A percentile compares a stretch with the other conserved stretches of the same genome.
Evolutionary conservation across 2,797 vertebrate genomes (phyloP).

Genomic region (Alauda arvensis): DNA sequence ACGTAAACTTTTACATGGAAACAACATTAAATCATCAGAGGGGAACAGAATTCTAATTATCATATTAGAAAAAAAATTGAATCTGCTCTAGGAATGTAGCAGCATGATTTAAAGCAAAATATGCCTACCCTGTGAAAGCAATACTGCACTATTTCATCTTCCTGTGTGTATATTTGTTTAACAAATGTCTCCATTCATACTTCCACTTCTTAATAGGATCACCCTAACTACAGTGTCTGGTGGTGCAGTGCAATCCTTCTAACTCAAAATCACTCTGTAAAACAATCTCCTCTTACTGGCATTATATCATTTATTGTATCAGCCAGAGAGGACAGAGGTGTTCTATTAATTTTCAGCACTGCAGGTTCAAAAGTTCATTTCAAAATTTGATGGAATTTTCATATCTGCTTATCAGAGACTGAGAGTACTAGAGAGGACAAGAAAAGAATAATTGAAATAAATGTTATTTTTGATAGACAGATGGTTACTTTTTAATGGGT

Average conservation of each 20-base stretch:
- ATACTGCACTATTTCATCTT: not conserved
- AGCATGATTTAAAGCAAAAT: not conserved
- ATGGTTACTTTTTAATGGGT: not conserved
- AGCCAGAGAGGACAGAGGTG: not conserved
- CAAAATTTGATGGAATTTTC: conserved; percentile 4
- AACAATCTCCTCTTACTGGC: not conserved
- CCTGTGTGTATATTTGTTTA: not conserved
- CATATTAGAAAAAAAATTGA: not conserved
- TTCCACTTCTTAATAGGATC: conserved; percentile 3
- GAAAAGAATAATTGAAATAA: not conserved
- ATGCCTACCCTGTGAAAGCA: not conserved
- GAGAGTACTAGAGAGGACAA: not conserved
- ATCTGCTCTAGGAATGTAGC: not conserved
- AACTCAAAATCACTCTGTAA: not conserved
- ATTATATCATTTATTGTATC: not conserved
- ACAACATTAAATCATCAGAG: not conserved
- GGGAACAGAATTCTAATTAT: not conserved
- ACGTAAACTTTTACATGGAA: not conserved
- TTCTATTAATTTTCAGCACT: not conserved
- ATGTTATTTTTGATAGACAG: not conserved
- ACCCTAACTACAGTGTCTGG: not conserved
- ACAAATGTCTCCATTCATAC: conserved; percentile 5
- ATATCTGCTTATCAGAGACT: not conserved
- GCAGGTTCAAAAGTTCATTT: not conserved
- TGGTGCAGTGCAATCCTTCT: not conserved